Evolutionary conservation across 2,888 invertebrate species (phyloP).

Genomic region (Lamellibrachia columna): DNA sequence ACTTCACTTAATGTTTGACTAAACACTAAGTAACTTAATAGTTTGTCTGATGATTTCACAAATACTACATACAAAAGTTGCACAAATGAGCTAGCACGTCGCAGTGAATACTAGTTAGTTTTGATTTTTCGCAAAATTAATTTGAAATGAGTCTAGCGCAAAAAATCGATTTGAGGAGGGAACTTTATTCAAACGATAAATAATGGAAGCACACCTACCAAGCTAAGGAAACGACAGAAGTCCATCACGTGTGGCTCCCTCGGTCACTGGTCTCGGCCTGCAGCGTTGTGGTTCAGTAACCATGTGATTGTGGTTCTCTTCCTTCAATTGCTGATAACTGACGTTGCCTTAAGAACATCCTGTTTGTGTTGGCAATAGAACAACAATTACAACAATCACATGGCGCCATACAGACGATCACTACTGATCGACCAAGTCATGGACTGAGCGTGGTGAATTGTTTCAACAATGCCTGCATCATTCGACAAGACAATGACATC

Average conservation of each 20-base stretch:
- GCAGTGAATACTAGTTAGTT: too few relatives aligned
- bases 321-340: background rate
- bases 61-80: too few relatives aligned
- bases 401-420: background rate
- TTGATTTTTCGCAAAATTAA: too few relatives aligned
- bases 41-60: too few relatives aligned
- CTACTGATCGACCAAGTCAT: background rate
- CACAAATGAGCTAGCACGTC: too few relatives aligned
- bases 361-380: background rate
- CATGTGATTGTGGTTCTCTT: background rate
- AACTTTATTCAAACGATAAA: background rate
- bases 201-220: background rate
- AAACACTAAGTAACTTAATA: too few relatives aligned
- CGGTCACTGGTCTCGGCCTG: background rate
- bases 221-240: background rate
- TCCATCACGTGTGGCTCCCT: background rate
- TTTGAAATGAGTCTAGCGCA: too few relatives aligned
- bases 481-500: background rate
- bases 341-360: background rate
- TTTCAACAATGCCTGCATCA: background rate
- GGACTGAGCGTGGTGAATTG: background rate
- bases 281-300: background rate
- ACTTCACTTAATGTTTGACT: too few relatives aligned
- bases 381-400: background rate
- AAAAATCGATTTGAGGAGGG: too few relatives aligned